A percentile compares a stretch with the other conserved stretches of the same genome.
These are phyloP conservation scores for Colostygia pectinataria DNA, from an alignment of 2,888 invertebrate species.

Conservation along the genomic window DNA sequence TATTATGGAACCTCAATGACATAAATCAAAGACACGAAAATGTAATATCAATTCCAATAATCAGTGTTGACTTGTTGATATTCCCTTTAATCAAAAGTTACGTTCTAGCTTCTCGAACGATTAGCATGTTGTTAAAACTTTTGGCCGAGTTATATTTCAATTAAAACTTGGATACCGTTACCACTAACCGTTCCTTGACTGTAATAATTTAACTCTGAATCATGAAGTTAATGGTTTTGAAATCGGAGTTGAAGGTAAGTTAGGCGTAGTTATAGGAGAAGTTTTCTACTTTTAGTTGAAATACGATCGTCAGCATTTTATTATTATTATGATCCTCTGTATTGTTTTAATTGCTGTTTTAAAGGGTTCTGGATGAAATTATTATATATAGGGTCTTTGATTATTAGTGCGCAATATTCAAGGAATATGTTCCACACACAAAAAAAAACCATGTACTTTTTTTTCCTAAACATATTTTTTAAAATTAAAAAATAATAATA, in stretches of 20 bases:
- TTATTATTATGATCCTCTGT: too few relatives aligned
- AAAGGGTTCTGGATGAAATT: too few relatives aligned
- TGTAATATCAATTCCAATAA: conserved; percentile 5
- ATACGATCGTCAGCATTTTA: not conserved
- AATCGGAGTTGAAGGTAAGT: conserved; percentile 12
- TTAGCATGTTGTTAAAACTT: conserved; percentile 37
- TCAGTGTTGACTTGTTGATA: conserved; percentile 31
- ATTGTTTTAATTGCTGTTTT: too few relatives aligned
- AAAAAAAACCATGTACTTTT: too few relatives aligned
- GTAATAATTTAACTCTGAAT: conserved; percentile 17
- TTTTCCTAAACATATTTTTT: too few relatives aligned
- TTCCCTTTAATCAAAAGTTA: conserved; percentile 33
- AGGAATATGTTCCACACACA: too few relatives aligned
- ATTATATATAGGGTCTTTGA: too few relatives aligned
- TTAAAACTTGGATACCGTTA: conserved; percentile 43
- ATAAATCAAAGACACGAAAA: not conserved
- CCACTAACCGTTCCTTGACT: conserved; percentile 10
- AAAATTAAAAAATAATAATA: too few relatives aligned
- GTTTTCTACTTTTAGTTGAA: conserved; percentile 7
- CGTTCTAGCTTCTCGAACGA: conserved; percentile 26
- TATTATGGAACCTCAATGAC: not conserved
- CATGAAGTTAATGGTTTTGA: conserved; percentile 12
- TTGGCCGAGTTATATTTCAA: conserved; percentile 45
- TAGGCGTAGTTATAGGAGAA: conserved; percentile 14
- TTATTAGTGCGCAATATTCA: too few relatives aligned